Evolutionary conservation across 2,797 vertebrate species (phyloP).

Genomic region (Scarus forsteni): DNA sequence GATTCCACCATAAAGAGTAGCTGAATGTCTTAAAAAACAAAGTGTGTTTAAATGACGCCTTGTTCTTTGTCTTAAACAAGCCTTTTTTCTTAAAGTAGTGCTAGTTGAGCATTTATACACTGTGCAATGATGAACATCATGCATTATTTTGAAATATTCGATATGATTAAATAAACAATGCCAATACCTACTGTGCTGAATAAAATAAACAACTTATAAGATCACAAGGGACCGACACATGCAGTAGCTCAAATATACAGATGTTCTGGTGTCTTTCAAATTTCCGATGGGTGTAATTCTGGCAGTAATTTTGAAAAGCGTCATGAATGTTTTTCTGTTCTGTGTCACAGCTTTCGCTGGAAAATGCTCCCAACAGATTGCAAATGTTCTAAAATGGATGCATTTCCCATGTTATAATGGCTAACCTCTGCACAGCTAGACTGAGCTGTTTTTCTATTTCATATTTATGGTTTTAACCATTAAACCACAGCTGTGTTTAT

Average conservation of each 20-base stretch:
- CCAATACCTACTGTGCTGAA: no score
- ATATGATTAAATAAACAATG: no score
- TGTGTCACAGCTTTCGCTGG: conserved; percentile 35
- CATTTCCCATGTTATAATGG: conserved; percentile 10
- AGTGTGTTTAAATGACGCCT: no score
- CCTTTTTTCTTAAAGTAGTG: no score
- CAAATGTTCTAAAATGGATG: conserved; percentile 13
- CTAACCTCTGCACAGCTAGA: background rate
- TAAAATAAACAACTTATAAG: background rate
- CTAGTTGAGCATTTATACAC: no score
- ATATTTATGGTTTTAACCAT: conserved; percentile 7
- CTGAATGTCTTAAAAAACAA: no score
- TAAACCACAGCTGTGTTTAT: conserved; percentile 8
- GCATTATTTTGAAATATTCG: no score
- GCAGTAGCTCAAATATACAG: background rate
- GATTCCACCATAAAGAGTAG: no score
- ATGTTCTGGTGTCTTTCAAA: conserved; percentile 21
- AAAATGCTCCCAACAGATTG: conserved; percentile 46
- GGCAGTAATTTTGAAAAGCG: conserved; percentile 42
- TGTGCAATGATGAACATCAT: no score
- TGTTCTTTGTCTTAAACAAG: no score
- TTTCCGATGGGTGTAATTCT: conserved; percentile 29
- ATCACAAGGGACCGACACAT: background rate
- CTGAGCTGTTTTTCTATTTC: conserved; percentile 3
- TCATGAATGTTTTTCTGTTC: conserved; percentile 48